Evolutionary conservation across 2,888 invertebrate species (phyloP).

Genomic region (Nomada fabriciana): DNA sequence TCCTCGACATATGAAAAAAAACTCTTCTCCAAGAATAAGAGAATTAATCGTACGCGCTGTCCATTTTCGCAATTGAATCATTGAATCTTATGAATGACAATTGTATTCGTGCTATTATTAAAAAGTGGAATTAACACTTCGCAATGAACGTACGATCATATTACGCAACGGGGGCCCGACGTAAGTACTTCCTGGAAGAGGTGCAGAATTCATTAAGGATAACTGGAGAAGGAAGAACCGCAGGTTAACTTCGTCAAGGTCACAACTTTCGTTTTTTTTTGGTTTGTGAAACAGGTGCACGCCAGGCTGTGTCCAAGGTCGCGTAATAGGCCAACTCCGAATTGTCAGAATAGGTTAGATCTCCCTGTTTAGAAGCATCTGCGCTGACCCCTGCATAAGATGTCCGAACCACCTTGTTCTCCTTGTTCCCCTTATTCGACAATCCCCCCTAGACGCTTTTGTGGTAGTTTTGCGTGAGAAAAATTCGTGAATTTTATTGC

Average conservation of each 20-base stretch:
- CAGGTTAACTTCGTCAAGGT: slow-evolving; percentile 49
- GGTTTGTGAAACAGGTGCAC: slow-evolving; percentile 69
- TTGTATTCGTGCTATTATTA: too few species aligned
- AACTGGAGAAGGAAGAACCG: slow-evolving; percentile 35
- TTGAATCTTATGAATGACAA: too few species aligned
- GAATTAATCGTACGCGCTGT: too few species aligned
- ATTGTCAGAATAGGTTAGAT: slow-evolving; percentile 18
- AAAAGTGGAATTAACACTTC: too few species aligned
- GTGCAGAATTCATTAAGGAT: slow-evolving; percentile 38
- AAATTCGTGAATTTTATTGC: not conserved
- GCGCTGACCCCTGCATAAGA: slow-evolving; percentile 1
- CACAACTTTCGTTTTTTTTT: slow-evolving; percentile 47
- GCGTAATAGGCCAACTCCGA: slow-evolving; percentile 35
- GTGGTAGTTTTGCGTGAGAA: not conserved
- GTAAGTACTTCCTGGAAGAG: slow-evolving; percentile 43
- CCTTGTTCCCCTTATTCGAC: not conserved
- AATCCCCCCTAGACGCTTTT: not conserved
- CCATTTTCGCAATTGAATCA: too few species aligned
- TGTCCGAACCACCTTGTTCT: slow-evolving; percentile 22
- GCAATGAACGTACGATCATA: too few species aligned
- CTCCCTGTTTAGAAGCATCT: slow-evolving; percentile 20
- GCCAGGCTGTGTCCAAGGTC: slow-evolving; percentile 69
- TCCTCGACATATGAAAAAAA: too few species aligned
- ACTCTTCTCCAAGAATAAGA: too few species aligned
- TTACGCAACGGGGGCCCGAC: slow-evolving; percentile 15